A percentile compares a stretch with the other conserved stretches of the same genome.
Evolutionary conservation across 2,797 vertebrate genomes (phyloP).

Genomic region (Oryzias sinensis): DNA sequence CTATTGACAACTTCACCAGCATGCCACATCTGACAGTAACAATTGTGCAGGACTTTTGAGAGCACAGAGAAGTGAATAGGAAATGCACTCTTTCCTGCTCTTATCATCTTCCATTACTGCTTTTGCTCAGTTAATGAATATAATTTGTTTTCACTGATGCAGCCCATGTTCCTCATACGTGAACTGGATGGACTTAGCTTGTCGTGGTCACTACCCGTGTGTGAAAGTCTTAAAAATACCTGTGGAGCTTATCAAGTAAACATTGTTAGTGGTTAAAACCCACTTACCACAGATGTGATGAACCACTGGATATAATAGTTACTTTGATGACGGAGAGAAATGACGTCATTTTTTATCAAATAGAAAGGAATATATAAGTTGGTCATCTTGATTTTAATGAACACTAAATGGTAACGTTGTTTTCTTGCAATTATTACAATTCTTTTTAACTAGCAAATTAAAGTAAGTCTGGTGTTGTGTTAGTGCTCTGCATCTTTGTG

Average conservation of each 20-base stretch:
- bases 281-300: constrained; percentile 54
- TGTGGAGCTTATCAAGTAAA: too few relatives aligned
- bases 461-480: too few relatives aligned
- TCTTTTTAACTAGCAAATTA: too few relatives aligned
- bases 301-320: constrained; percentile 54
- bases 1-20: too few relatives aligned
- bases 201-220: constrained; percentile 62
- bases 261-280: too few relatives aligned
- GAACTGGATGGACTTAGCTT: constrained; percentile 65
- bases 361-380: too few relatives aligned
- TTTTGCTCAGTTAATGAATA: constrained; percentile 54
- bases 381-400: too few relatives aligned
- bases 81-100: constrained; percentile 39
- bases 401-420: too few relatives aligned
- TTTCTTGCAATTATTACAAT: too few relatives aligned
- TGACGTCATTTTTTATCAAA: constrained; percentile 20
- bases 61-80: constrained; percentile 56
- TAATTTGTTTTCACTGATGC: constrained; percentile 66
- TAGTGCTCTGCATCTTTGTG: not conserved
- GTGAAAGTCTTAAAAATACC: constrained; percentile 37
- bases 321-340: constrained; percentile 55
- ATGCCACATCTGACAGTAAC: too few relatives aligned
- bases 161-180: constrained; percentile 64
- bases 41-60: constrained; percentile 4
- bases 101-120: constrained; percentile 60